Evolutionary conservation across 2,888 invertebrate genomes (phyloP), one percentile per base, ranked within the genome.

Genomic region (Trichopria drosophilae): DNA sequence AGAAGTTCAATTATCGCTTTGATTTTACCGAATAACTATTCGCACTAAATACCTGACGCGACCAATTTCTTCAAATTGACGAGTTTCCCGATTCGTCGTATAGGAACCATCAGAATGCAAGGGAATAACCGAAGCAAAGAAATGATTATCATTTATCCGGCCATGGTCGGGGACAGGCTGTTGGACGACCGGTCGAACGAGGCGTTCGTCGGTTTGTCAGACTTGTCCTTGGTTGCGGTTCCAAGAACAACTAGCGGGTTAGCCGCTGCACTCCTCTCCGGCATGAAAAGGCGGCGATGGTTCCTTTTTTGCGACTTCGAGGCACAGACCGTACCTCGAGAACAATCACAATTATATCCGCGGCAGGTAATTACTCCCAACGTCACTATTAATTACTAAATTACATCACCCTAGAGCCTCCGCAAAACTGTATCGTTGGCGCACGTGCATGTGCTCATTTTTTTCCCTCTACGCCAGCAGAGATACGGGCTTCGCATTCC

Each of bases 381-480:
- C 67, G 70, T 71, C 68, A 63, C 66, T 65, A 69, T 69, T 69
- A 72, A 72, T 71, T 71, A 67, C 64, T 66, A 66, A 72, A 72
- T 70, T 66, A 64, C 66, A 59, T 62, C 60, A 61, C 61, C 51
- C 51, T n/a, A n/a, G n/a, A n/a, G n/a, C n/a, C n/a, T n/a, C n/a
- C n/a, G n/a, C n/a, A n/a, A n/a, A n/a, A n/a, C n/a, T n/a, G n/a
- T n/a, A n/a, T n/a, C n/a, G n/a, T n/a, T n/a, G n/a, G n/a, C n/a
- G n/a, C n/a, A n/a, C n/a, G n/a, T n/a, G n/a, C n/a, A n/a, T n/a
- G n/a, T n/a, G n/a, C n/a, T n/a, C n/a, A n/a, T n/a, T n/a, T n/a
- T n/a, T n/a, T n/a, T n/a, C n/a, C n/a, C n/a, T n/a, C n/a, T n/a
- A n/a, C n/a, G n/a, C n/a, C n/a, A n/a, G n/a, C n/a, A n/a, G n/a